A percentile compares a stretch with the other conserved stretches of the same genome.
phyloP scores from a whole-genome alignment of 2,113 vertebrate genomes.

The Dicrurus megarhynchus region DNA sequence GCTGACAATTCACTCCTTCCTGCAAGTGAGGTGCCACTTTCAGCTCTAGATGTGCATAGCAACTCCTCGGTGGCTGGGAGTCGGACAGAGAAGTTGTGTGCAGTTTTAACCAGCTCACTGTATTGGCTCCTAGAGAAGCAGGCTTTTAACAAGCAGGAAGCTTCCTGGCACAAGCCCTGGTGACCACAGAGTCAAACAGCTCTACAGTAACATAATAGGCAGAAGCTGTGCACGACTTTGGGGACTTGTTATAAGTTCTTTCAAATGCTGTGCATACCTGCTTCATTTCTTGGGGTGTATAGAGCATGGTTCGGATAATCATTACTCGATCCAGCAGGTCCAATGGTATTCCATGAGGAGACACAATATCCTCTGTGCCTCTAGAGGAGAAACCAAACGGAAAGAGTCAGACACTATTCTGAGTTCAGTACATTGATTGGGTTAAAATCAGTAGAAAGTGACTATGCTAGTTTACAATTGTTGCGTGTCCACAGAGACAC shows the following conservation, averaged over 20 bases:
- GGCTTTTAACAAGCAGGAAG: neutral
- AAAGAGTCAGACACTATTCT: neutral
- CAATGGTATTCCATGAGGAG: constrained; percentile 93
- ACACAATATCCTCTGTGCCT: constrained; percentile 92
- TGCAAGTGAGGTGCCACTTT: neutral
- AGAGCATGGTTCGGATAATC: constrained; percentile 97
- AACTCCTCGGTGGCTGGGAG: neutral
- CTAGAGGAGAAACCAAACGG: constrained; percentile 63
- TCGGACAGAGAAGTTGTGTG: neutral
- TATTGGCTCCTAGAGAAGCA: neutral
- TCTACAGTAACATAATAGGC: neutral
- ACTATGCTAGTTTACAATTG: neutral
- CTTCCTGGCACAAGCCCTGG: neutral
- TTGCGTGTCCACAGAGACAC: neutral
- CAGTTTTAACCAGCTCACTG: neutral
- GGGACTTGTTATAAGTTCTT: neutral
- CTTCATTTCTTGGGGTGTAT: constrained; percentile 96
- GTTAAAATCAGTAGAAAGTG: neutral
- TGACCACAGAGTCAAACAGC: neutral
- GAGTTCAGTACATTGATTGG: neutral
- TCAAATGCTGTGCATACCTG: constrained; percentile 76
- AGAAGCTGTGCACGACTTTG: neutral
- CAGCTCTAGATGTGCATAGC: neutral
- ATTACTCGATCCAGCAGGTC: constrained; percentile 95
- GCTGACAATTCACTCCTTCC: neutral